phyloP scores from a whole-genome alignment of 1,140 invertebrate genomes.

The Brachystomella parvula region DNA sequence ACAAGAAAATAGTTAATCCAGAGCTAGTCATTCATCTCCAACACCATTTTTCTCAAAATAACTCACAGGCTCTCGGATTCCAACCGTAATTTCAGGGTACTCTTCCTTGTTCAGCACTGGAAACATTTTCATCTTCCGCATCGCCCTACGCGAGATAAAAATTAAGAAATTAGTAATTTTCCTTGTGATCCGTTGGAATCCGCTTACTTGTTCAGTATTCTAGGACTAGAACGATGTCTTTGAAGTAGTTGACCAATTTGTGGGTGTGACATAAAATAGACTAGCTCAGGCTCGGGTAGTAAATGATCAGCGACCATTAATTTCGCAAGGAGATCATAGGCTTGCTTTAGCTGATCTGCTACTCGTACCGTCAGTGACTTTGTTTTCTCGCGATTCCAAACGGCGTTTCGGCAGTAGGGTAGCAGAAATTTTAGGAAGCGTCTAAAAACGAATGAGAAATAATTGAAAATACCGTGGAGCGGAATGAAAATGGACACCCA shows the following conservation, averaged over 20 bases:
- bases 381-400: constrained; percentile 56
- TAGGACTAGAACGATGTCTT: constrained; percentile 25
- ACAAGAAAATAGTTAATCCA: background rate
- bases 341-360: constrained; percentile 54
- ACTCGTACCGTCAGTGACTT: constrained; percentile 56
- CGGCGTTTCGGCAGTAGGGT: constrained; percentile 52
- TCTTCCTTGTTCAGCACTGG: constrained; percentile 50
- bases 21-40: background rate
- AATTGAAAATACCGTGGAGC: too few relatives aligned
- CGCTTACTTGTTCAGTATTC: background rate
- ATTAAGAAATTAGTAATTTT: background rate
- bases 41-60: background rate
- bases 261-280: constrained; percentile 60
- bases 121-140: constrained; percentile 52
- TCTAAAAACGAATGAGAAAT: constrained; percentile 41
- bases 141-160: constrained; percentile 49
- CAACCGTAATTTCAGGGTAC: constrained; percentile 57
- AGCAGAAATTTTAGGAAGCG: constrained; percentile 49
- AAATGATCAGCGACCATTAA: constrained; percentile 54
- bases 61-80: constrained; percentile 48
- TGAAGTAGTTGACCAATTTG: constrained; percentile 56
- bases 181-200: background rate
- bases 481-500: too few relatives aligned
- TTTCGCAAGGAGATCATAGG: constrained; percentile 51
- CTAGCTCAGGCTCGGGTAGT: constrained; percentile 56